A percentile compares a stretch with the other conserved stretches of the same genome.
phyloP scores from a whole-genome alignment of 1,140 invertebrate species.

The Drosophila lini region DNA sequence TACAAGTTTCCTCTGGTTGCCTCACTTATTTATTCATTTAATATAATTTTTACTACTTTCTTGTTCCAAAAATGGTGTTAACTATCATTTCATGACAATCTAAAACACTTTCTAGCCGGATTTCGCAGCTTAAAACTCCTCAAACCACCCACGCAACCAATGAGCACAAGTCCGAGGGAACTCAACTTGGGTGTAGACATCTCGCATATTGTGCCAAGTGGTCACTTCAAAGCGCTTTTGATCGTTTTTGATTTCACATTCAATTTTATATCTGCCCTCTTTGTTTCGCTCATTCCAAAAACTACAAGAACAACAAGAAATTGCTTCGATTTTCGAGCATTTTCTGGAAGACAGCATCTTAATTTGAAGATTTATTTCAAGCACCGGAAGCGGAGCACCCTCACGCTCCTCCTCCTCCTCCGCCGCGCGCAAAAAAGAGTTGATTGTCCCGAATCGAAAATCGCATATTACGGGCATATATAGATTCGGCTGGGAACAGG shows the following conservation, averaged over 20 bases:
- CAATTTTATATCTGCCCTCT: conserved; percentile 47
- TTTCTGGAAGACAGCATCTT: conserved; percentile 72
- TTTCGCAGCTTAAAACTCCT: conserved; percentile 27
- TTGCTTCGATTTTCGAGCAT: conserved; percentile 77
- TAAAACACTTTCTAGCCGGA: background rate
- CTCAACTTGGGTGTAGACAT: conserved; percentile 61
- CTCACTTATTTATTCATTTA: too few species aligned
- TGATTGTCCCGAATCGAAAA: conserved; percentile 65
- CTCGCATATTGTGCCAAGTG: conserved; percentile 74
- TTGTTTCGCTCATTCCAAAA: conserved; percentile 62
- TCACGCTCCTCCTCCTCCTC: background rate
- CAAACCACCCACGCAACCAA: conserved; percentile 33
- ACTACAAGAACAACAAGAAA: conserved; percentile 36
- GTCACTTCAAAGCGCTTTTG: conserved; percentile 76
- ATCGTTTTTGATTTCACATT: conserved; percentile 76
- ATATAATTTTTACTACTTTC: background rate
- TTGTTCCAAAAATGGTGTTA: background rate
- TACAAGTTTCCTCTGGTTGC: background rate
- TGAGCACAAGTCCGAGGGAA: conserved; percentile 24
- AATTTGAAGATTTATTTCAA: conserved; percentile 81
- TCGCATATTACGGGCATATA: conserved; percentile 25
- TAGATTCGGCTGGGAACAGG: conserved; percentile 31
- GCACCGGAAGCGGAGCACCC: conserved; percentile 67
- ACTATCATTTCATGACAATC: background rate
- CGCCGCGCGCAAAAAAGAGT: conserved; percentile 37